These are phyloP conservation scores for Cryptus armator DNA, from an alignment of 2,888 invertebrate species.

Conservation along the genomic window DNA sequence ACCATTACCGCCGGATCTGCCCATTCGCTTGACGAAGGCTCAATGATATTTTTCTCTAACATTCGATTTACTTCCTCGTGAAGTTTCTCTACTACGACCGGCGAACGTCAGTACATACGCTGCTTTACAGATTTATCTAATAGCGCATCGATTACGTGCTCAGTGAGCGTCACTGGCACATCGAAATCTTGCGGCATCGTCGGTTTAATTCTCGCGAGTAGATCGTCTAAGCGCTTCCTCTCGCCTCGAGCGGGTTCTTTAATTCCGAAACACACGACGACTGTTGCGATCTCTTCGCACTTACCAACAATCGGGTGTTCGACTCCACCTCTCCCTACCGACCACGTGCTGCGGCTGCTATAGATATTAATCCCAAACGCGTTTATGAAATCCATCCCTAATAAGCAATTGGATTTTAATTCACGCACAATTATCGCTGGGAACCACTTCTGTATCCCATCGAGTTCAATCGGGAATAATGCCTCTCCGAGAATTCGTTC, in stretches of 20 bases:
- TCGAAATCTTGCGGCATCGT: not conserved
- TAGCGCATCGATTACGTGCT: constrained; percentile 25
- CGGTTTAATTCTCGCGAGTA: not conserved
- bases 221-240: not conserved
- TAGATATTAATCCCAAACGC: not conserved
- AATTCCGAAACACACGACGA: not conserved
- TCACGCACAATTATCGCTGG: not conserved
- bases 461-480: not conserved
- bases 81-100: constrained; percentile 30
- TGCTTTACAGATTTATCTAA: constrained; percentile 23
- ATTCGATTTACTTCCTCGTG: constrained; percentile 56
- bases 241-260: not conserved
- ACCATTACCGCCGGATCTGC: constrained; percentile 27
- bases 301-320: not conserved
- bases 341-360: not conserved
- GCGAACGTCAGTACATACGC: constrained; percentile 49
- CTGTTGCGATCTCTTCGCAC: not conserved
- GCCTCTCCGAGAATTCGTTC: not conserved
- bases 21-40: constrained; percentile 67
- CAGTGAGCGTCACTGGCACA: not conserved
- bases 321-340: not conserved
- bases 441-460: not conserved
- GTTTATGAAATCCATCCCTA: not conserved
- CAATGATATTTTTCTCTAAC: constrained; percentile 52
- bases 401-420: not conserved